Conservation (phyloP, 2,888 invertebrate species). For the Archips xylosteana region DNA sequence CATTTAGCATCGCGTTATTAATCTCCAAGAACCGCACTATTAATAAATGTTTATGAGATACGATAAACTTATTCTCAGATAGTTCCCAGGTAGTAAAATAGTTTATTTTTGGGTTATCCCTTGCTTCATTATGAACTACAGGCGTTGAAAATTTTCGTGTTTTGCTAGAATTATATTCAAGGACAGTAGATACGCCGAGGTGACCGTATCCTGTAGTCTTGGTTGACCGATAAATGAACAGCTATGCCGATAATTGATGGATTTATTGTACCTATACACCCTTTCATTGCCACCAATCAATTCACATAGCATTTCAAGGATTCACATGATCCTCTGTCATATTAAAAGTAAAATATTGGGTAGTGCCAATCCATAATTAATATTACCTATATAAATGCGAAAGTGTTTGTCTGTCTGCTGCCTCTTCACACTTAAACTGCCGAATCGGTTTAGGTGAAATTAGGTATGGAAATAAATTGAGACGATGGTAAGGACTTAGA, state of each 20-base stretch:
- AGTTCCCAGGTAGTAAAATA: slow-evolving; percentile 6
- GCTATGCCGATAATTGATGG: too few relatives aligned
- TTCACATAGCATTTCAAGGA: neutral
- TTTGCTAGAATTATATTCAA: too few relatives aligned
- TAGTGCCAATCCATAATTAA: too few relatives aligned
- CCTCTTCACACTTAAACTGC: too few relatives aligned
- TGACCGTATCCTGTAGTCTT: neutral
- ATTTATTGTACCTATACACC: neutral
- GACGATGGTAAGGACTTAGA: too few relatives aligned
- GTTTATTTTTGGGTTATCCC: slow-evolving; percentile 8
- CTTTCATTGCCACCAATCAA: neutral
- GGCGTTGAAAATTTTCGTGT: too few relatives aligned
- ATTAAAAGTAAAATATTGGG: too few relatives aligned
- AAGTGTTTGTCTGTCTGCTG: too few relatives aligned
- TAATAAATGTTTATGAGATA: slow-evolving; percentile 1
- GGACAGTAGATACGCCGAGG: neutral
- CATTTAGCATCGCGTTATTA: neutral
- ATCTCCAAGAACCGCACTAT: neutral
- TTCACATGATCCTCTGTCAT: neutral
- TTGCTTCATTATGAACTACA: neutral
- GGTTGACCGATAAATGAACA: neutral
- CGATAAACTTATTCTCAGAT: slow-evolving; percentile 1
- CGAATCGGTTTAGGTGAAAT: too few relatives aligned
- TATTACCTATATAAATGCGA: too few relatives aligned
- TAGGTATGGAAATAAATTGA: too few relatives aligned